Evolutionary conservation across 1,140 invertebrate genomes (phyloP).

Genomic region (Hyles euphorbiae): DNA sequence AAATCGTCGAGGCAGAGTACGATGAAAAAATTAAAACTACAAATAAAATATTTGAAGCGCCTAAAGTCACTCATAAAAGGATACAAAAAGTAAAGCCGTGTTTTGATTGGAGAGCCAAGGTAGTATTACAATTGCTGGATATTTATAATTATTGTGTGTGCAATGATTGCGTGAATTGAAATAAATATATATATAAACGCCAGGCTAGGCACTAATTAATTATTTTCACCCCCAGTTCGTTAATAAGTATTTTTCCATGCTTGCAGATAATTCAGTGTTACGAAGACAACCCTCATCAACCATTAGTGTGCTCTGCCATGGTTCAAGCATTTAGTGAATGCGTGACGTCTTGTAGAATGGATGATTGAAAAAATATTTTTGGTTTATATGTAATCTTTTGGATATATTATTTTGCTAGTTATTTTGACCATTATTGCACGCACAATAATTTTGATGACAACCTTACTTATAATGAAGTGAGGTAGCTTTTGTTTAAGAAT

Average conservation of each 20-base stretch:
- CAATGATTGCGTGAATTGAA: too few species aligned
- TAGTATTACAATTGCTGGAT: conserved; percentile 11
- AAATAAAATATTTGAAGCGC: conserved; percentile 34
- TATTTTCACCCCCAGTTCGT: too few species aligned
- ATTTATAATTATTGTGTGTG: too few species aligned
- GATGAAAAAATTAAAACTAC: conserved; percentile 48
- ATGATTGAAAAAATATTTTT: conserved; percentile 25
- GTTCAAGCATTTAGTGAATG: conserved; percentile 58
- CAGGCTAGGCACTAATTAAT: too few species aligned
- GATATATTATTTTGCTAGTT: conserved; percentile 1
- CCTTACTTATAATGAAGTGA: too few species aligned
- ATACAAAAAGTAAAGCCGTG: conserved; percentile 57
- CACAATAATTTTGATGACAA: too few species aligned
- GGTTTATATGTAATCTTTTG: neutral
- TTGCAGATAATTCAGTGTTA: conserved; percentile 64
- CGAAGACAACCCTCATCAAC: conserved; percentile 59
- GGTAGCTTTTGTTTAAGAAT: too few species aligned
- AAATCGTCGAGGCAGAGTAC: conserved; percentile 60
- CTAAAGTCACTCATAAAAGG: conserved; percentile 40
- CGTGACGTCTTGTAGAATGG: conserved; percentile 44
- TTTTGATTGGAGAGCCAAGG: conserved; percentile 52
- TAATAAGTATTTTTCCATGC: conserved; percentile 3
- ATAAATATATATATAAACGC: too few species aligned
- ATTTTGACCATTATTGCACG: neutral
- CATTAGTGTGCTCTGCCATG: conserved; percentile 48